These are phyloP conservation scores for Serinus canaria DNA, from an alignment of 2,113 vertebrate species.

Conservation along the genomic window DNA sequence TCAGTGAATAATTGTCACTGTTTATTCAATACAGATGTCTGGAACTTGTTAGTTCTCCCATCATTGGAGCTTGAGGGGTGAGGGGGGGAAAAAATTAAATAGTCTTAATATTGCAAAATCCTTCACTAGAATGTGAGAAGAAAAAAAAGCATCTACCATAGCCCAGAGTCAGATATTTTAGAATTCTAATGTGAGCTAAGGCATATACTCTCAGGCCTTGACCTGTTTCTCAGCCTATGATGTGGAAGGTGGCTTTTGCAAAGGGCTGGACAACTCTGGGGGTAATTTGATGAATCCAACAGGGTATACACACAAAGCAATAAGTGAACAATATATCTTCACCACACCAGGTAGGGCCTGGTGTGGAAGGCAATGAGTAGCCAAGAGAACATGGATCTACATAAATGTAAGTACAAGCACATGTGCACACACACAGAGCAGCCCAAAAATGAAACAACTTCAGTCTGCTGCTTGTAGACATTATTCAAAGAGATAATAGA, in stretches of 20 bases:
- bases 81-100: neutral
- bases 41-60: neutral
- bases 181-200: neutral
- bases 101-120: neutral
- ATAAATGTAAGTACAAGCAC: neutral
- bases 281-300: neutral
- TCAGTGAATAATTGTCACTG: neutral
- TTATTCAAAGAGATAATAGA: neutral
- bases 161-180: neutral
- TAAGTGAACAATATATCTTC: neutral
- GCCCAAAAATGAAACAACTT: neutral
- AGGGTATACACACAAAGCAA: neutral
- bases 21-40: neutral
- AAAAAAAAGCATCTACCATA: accelerated
- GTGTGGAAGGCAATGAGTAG: neutral
- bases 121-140: neutral
- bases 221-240: neutral
- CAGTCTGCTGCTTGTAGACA: neutral
- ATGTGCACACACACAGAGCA: accelerated
- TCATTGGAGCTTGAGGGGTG: accelerated
- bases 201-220: neutral
- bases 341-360: neutral
- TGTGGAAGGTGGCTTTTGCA: neutral
- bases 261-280: neutral
- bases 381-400: neutral